Conservation (phyloP, 2,113 vertebrate species). For the Pavo muticus region DNA sequence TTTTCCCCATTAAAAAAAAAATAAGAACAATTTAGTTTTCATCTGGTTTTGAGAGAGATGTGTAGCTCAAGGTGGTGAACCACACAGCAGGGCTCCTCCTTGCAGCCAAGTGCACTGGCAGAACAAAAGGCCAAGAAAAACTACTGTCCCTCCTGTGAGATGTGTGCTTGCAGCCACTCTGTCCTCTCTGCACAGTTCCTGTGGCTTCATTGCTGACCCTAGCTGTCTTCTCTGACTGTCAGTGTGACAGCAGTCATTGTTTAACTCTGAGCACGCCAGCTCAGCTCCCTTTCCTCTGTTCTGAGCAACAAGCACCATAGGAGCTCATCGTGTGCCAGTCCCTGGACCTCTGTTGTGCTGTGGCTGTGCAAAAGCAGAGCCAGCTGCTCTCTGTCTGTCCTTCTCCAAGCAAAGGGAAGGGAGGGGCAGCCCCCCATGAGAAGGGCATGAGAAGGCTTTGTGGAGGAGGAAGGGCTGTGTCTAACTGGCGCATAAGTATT, state of each 20-base stretch:
- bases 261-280: background rate
- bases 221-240: background rate
- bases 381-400: rapidly evolving
- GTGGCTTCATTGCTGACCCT: background rate
- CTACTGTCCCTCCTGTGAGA: rapidly evolving
- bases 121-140: background rate
- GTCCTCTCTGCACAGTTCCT: background rate
- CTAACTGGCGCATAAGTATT: background rate
- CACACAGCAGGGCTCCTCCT: background rate
- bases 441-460: background rate
- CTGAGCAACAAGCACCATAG: rapidly evolving
- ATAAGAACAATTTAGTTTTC: background rate
- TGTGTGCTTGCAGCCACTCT: rapidly evolving
- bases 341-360: background rate
- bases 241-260: rapidly evolving
- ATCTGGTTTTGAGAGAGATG: background rate
- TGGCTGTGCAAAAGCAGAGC: background rate
- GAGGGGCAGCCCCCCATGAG: background rate
- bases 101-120: background rate
- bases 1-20: background rate
- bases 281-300: background rate
- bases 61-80: background rate
- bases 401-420: rapidly evolving
- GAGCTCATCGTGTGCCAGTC: background rate
- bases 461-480: background rate